Evolutionary conservation across 2,797 vertebrate species (phyloP).

Genomic region (Aplochiton taeniatus): DNA sequence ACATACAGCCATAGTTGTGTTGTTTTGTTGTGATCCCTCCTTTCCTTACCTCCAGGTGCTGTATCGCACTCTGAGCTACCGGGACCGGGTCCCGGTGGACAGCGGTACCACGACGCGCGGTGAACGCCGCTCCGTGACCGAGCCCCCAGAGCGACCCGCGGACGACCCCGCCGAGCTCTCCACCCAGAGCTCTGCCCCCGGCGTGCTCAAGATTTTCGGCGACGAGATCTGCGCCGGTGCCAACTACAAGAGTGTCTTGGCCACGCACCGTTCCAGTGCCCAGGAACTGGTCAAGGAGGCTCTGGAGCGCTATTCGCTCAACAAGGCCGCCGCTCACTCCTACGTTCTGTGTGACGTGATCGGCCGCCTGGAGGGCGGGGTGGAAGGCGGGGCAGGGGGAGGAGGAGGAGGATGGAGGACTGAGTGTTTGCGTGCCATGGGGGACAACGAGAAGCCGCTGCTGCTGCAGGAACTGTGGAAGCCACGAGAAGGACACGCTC

Average conservation of each 20-base stretch:
- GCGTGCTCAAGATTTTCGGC: conserved; percentile 93
- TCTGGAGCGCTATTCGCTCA: conserved; percentile 89
- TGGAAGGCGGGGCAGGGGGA: conserved; percentile 74
- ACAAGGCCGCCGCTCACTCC: conserved; percentile 76
- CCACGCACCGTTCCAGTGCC: conserved; percentile 85
- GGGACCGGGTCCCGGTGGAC: conserved; percentile 81
- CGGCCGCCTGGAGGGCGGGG: conserved; percentile 77
- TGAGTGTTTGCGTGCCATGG: conserved; percentile 84
- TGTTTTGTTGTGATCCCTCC: not conserved
- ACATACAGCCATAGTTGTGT: not conserved
- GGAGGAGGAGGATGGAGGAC: conserved; percentile 81
- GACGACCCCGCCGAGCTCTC: conserved; percentile 93
- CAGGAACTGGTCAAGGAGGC: conserved; percentile 93
- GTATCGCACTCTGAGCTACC: conserved; percentile 90
- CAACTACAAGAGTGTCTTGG: conserved; percentile 96
- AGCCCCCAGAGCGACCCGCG: conserved; percentile 66
- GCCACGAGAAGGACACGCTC: conserved; percentile 87
- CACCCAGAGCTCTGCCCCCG: conserved; percentile 90
- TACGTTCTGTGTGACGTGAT: conserved; percentile 92
- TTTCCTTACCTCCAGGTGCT: conserved; percentile 65
- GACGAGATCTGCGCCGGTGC: conserved; percentile 89
- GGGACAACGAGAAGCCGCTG: conserved; percentile 91
- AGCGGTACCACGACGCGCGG: conserved; percentile 83
- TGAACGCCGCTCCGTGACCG: conserved; percentile 75
- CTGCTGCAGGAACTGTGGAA: conserved; percentile 96